Evolutionary conservation across 2,797 vertebrate genomes (phyloP).

Genomic region (Carcharodon carcharias): DNA sequence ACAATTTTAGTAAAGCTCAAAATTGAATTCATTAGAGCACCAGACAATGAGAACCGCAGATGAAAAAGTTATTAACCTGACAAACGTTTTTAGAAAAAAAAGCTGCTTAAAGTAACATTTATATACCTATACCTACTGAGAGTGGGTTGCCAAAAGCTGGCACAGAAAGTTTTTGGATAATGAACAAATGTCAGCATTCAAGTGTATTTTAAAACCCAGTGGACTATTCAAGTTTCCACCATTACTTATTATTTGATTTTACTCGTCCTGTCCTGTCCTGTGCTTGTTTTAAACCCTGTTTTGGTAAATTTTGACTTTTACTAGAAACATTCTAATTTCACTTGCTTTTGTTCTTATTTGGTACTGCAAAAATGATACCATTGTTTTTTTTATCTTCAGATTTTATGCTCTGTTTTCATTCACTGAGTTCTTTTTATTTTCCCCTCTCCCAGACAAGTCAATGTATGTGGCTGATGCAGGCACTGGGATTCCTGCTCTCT

Average conservation of each 20-base stretch:
- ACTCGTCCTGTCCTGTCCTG: not conserved
- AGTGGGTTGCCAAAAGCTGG: not conserved
- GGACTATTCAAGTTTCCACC: not conserved
- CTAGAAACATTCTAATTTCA: not conserved
- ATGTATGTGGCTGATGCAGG: slow-evolving; percentile 99
- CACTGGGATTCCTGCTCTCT: slow-evolving; percentile 92
- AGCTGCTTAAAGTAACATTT: not conserved
- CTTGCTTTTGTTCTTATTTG: not conserved
- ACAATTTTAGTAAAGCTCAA: not conserved
- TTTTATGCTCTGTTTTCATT: not conserved
- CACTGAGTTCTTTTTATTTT: slow-evolving; percentile 22
- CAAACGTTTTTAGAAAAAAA: not conserved
- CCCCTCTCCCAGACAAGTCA: slow-evolving; percentile 76
- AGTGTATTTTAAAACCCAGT: not conserved
- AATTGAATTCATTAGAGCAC: not conserved
- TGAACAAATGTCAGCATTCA: not conserved
- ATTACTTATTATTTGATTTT: not conserved
- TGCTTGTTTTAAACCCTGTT: not conserved
- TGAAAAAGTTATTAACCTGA: not conserved
- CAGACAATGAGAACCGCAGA: not conserved
- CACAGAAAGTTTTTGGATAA: not conserved
- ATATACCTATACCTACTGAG: not conserved
- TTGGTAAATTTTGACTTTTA: not conserved
- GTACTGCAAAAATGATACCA: not conserved
- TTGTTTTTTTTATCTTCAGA: not conserved